phyloP scores from a whole-genome alignment of 1,140 invertebrate genomes.

The Drosophila leontia region DNA sequence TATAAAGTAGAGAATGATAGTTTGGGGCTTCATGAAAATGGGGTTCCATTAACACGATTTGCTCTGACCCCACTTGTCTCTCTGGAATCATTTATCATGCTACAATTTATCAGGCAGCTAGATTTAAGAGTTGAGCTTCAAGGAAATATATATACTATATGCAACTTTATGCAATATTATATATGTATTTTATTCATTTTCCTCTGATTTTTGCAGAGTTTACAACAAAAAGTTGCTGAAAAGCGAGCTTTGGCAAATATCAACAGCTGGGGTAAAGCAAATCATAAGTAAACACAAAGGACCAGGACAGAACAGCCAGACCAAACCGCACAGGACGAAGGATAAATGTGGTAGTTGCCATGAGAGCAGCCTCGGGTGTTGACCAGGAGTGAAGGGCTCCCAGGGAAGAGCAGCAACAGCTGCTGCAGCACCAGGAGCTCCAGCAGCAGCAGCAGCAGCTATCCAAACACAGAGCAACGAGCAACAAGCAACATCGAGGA shows the following conservation, averaged over 20 bases:
- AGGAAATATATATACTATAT: background rate
- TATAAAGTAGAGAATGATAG: constrained; percentile 5
- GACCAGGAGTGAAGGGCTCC: constrained; percentile 44
- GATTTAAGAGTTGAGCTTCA: constrained; percentile 51
- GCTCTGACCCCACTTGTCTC: constrained; percentile 39
- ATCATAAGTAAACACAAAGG: constrained; percentile 69
- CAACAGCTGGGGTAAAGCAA: constrained; percentile 52
- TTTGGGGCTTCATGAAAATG: constrained; percentile 18
- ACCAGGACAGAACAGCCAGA: constrained; percentile 18
- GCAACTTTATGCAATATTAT: constrained; percentile 39
- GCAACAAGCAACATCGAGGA: constrained; percentile 40
- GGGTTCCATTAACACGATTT: constrained; percentile 74
- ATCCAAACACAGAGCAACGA: constrained; percentile 34
- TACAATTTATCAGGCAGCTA: constrained; percentile 58
- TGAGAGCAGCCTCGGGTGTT: constrained; percentile 70
- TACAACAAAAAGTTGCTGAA: constrained; percentile 44
- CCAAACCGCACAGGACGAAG: constrained; percentile 29
- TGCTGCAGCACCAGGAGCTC: constrained; percentile 14
- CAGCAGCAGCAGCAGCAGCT: constrained; percentile 19
- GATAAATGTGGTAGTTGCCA: constrained; percentile 60
- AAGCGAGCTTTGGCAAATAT: constrained; percentile 43
- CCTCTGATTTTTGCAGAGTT: constrained; percentile 37
- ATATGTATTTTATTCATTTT: constrained; percentile 40
- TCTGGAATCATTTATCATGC: constrained; percentile 66
- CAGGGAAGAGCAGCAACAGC: constrained; percentile 8